Percentiles rank a stretch among this genome's conserved stretches.
Evolutionary conservation across 2,113 vertebrate genomes (phyloP).

Genomic region (Mesembrinibis cayennensis): DNA sequence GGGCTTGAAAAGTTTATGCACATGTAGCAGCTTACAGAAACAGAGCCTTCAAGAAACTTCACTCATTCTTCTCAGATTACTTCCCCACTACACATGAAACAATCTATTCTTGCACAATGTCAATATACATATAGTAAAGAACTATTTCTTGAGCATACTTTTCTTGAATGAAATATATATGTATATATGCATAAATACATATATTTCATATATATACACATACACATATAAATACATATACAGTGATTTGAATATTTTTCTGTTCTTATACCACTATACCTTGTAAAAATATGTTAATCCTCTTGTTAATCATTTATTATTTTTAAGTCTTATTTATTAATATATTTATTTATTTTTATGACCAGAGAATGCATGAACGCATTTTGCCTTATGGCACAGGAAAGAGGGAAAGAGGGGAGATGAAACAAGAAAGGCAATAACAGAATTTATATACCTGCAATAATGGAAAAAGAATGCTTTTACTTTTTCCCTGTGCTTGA

Average conservation of each 20-base stretch:
- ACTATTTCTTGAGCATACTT: neutral
- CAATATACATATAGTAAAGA: neutral
- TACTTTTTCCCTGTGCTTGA: neutral
- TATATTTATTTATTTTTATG: neutral
- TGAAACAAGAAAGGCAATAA: neutral
- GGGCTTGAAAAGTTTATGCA: neutral
- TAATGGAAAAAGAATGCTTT: neutral
- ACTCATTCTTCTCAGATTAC: neutral
- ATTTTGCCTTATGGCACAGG: neutral
- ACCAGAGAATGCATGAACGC: neutral
- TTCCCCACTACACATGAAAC: neutral
- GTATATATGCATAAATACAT: neutral
- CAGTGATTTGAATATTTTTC: neutral
- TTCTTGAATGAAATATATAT: neutral
- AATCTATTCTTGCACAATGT: neutral
- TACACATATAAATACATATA: neutral
- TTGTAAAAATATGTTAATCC: neutral
- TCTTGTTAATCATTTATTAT: neutral
- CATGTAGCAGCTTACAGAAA: neutral
- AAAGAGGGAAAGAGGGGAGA: neutral
- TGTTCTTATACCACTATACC: neutral
- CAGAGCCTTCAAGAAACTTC: neutral
- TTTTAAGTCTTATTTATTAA: neutral
- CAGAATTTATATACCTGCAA: neutral
- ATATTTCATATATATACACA: neutral